These are phyloP conservation scores for Stenoptilia bipunctidactyla DNA, from an alignment of 2,888 invertebrate genomes.

Conservation along the genomic window DNA sequence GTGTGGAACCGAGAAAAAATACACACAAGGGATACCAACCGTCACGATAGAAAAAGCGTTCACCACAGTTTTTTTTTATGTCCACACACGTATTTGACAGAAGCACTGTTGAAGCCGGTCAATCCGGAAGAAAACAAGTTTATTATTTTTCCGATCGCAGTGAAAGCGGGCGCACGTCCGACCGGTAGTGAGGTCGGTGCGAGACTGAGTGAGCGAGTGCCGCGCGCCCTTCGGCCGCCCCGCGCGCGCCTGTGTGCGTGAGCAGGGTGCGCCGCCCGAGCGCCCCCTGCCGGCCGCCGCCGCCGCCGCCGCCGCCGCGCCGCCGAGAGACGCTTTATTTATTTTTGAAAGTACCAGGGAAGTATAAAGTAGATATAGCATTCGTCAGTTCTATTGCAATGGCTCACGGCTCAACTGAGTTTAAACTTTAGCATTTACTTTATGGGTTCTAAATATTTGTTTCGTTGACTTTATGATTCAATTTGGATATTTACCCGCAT, in stretches of 20 bases:
- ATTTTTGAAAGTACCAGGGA: not conserved
- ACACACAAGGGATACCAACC: constrained; percentile 47
- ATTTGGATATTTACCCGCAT: no score
- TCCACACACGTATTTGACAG: constrained; percentile 52
- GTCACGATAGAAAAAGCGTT: constrained; percentile 37
- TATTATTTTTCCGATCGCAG: constrained; percentile 59
- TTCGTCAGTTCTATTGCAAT: no score
- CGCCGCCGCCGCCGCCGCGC: not conserved
- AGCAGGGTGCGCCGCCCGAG: not conserved
- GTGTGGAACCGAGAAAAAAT: constrained; percentile 24
- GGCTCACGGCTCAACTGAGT: no score
- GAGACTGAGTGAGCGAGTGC: constrained; percentile 59
- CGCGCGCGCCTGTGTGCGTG: constrained; percentile 33
- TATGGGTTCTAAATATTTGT: no score
- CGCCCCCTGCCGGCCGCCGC: not conserved
- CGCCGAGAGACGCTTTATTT: not conserved
- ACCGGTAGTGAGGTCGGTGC: constrained; percentile 53
- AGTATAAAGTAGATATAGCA: not conserved
- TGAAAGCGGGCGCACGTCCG: constrained; percentile 47
- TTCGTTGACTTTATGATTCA: no score
- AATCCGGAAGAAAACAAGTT: constrained; percentile 65
- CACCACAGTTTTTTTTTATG: constrained; percentile 51
- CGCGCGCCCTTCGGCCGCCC: constrained; percentile 54
- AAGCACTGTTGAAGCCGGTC: constrained; percentile 30
- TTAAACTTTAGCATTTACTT: no score